These are phyloP conservation scores for Alauda arvensis DNA, from an alignment of 2,797 vertebrate species.

Conservation along the genomic window DNA sequence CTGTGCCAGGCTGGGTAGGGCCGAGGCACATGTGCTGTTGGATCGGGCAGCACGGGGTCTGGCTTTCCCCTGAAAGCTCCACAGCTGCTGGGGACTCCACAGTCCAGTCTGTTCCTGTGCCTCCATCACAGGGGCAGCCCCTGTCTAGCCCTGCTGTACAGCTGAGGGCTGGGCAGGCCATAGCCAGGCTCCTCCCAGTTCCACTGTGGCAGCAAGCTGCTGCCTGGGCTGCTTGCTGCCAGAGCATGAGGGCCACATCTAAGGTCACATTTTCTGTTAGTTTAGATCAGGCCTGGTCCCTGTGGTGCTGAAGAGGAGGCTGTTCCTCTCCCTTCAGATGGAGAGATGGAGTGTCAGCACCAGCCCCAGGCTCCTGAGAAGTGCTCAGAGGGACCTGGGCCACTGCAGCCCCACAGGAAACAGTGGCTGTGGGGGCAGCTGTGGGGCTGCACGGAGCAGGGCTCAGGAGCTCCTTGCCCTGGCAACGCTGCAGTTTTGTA, in stretches of 20 bases:
- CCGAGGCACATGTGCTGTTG: background rate
- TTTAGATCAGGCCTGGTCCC: background rate
- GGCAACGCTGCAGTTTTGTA: rapidly evolving
- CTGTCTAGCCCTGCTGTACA: background rate
- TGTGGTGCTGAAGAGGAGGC: background rate
- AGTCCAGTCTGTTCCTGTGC: background rate
- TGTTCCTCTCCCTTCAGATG: background rate
- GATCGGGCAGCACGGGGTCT: background rate
- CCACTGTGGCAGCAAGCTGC: background rate
- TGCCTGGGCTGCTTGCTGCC: background rate
- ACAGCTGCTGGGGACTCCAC: background rate
- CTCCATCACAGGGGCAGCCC: background rate
- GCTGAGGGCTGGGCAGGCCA: background rate
- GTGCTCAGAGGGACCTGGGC: background rate
- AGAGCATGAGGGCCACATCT: rapidly evolving
- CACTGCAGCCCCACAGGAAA: background rate
- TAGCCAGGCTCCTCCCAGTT: background rate
- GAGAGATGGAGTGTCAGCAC: background rate
- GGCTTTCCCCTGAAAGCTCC: background rate
- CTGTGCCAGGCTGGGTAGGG: background rate
- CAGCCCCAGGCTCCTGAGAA: background rate
- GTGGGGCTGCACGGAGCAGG: background rate
- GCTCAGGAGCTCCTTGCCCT: background rate
- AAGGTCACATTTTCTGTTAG: background rate
- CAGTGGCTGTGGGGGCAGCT: background rate